phyloP scores from a whole-genome alignment of 2,888 invertebrate species.

The Pseudolycoriella hygida region DNA sequence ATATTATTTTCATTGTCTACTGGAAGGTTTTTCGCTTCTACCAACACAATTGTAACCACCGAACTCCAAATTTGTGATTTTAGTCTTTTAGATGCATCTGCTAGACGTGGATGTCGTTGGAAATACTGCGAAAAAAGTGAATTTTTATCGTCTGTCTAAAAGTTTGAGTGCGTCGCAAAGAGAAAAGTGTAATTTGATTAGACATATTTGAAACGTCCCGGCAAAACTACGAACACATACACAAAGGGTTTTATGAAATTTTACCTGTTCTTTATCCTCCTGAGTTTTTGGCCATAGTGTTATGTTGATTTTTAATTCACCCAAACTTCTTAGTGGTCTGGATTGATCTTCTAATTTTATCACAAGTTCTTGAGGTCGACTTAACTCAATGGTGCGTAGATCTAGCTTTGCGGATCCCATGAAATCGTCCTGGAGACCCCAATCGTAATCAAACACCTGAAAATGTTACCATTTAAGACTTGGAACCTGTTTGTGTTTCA shows the following conservation, averaged over 20 bases:
- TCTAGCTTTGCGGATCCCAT: slow-evolving; percentile 86
- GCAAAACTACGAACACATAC: too few species aligned
- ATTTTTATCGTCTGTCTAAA: background rate
- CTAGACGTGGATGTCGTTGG: slow-evolving; percentile 54
- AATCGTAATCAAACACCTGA: slow-evolving; percentile 91
- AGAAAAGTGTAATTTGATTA: too few species aligned
- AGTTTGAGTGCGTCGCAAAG: too few species aligned
- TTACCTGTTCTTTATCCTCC: slow-evolving; percentile 86
- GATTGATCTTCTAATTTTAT: slow-evolving; percentile 64
- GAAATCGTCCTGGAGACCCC: slow-evolving; percentile 93
- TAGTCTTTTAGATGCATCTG: slow-evolving; percentile 63
- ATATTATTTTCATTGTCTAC: slow-evolving; percentile 79
- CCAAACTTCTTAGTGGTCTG: slow-evolving; percentile 49
- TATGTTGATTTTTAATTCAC: slow-evolving; percentile 65
- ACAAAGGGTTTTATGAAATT: background rate
- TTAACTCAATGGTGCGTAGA: slow-evolving; percentile 64
- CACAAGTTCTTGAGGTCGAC: slow-evolving; percentile 54
- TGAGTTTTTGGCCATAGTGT: slow-evolving; percentile 85
- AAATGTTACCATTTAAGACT: slow-evolving; percentile 9
- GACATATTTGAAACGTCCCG: too few species aligned
- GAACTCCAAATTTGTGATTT: slow-evolving; percentile 96
- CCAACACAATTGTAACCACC: slow-evolving; percentile 90
- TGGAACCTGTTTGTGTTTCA: slow-evolving; percentile 2
- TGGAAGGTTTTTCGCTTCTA: slow-evolving; percentile 82
- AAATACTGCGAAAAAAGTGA: slow-evolving; percentile 41